Base-by-base conservation (phyloP, 2,888 invertebrate species). In the Eledona agricola region DNA sequence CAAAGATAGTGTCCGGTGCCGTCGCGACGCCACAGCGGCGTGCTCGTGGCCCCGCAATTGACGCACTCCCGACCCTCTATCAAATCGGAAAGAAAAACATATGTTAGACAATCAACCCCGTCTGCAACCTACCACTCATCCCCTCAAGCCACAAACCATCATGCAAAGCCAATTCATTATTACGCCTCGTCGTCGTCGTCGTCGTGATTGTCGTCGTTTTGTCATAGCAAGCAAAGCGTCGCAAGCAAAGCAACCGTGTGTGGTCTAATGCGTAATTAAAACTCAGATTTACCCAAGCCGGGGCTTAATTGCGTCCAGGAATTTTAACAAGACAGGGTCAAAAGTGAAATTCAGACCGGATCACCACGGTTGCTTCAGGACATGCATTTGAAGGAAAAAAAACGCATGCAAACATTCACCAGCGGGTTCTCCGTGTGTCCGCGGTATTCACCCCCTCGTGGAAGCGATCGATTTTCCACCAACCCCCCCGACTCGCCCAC, bases 1-100 rank as follows among this genome's bases (percentile, higher is more conserved):
- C 97, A 98, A 71, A 90, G 86, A 83, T 97, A 98, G 78, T 93
- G 95, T 31, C 97, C 98, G 64, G 96, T 96, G 63, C 97, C 96
- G 79, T 99, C 98, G 70, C 99, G 84, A 74, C 96, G 85, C 96
- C 96, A 91, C 57, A 99, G 84, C 9, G 99, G 98, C 65, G 99
- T 99, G 72, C 95, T 94, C 63, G 96, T 96, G 55, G 97, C 96
- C 54, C 98, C 98, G 81, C 99, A 99, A 83, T 99, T 99, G 67
- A 97, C 97, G 81, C 99, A 99, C 79, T 97, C 96, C 64, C 96
- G 88, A 64, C 95, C 95, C 83, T 96, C 96, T 88, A 86, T n/a
- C n/a, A n/a, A n/a, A n/a, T n/a, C n/a, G n/a, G n/a, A n/a, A n/a
- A 62, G 60, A 51, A 54, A 63, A 56, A 57, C 52, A 54, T 38